Percentiles rank a stretch among this genome's conserved stretches.
Evolutionary conservation across 2,113 vertebrate species (phyloP).

Genomic region (Podiceps cristatus): DNA sequence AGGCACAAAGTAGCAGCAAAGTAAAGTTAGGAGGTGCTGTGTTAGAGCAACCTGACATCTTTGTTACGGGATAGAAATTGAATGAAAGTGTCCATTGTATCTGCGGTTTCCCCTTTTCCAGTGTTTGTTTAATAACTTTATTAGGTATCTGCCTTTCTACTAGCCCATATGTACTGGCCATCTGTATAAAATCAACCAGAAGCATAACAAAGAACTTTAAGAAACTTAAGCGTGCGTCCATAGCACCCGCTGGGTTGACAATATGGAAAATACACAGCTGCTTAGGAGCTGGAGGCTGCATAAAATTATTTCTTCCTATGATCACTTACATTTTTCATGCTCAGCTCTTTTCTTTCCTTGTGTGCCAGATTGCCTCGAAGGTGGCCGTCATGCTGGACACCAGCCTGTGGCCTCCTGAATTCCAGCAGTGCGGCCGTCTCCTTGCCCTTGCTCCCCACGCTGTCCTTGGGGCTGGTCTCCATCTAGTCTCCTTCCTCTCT

Average conservation of each 20-base stretch:
- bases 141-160: background rate
- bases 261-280: background rate
- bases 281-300: background rate
- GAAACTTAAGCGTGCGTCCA: background rate
- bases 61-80: background rate
- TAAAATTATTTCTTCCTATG: background rate
- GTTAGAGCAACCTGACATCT: background rate
- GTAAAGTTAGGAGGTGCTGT: background rate
- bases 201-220: background rate
- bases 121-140: background rate
- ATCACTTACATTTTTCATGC: background rate
- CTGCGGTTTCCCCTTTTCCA: background rate
- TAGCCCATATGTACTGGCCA: fast-evolving
- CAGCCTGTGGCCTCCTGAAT: background rate
- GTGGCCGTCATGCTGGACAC: background rate
- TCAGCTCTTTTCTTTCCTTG: background rate
- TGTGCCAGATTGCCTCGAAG: background rate
- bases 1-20: background rate
- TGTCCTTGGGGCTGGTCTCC: background rate
- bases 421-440: background rate
- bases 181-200: background rate
- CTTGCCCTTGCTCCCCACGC: background rate
- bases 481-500: background rate
- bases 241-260: background rate
- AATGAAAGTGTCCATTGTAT: background rate